Evolutionary conservation across 53 echinoderm and acorn worm species (phyloP), one percentile per base, ranked within the genome.

Genomic region (Hippasteria phrygiana): DNA sequence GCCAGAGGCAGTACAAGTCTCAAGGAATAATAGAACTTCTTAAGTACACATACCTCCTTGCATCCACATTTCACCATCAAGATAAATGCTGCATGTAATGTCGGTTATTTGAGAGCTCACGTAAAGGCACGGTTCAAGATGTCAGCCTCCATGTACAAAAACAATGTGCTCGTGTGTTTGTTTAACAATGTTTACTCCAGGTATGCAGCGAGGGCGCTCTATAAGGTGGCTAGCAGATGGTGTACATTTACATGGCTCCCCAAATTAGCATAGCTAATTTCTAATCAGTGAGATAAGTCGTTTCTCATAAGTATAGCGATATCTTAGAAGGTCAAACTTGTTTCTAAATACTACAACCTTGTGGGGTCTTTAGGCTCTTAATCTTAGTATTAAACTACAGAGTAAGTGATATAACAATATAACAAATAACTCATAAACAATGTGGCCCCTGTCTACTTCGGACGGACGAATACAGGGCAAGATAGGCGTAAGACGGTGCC

Each of bases 181-280:
- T n/a, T n/a, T n/a, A n/a, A n/a, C n/a, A n/a, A n/a, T n/a, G n/a
- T n/a, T n/a, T n/a, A n/a, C n/a, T n/a, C n/a, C n/a, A n/a, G n/a
- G n/a, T n/a, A n/a, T n/a, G n/a, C n/a, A n/a, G n/a, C n/a, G n/a
- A n/a, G n/a, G n/a, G n/a, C n/a, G n/a, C n/a, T n/a, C n/a, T n/a
- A n/a, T n/a, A n/a, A n/a, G n/a, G n/a, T n/a, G n/a, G n/a, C n/a
- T n/a, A n/a, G n/a, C n/a, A n/a, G n/a, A n/a, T n/a, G n/a, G n/a
- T n/a, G n/a, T n/a, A n/a, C n/a, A n/a, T n/a, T n/a, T n/a, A 67
- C 32, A 67, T 65, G 65, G 65, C 65, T 65, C 32, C 65, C 65
- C 22, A 65, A 65, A 65, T 65, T 65, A 65, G 65, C 65, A 65
- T 12, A 29, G 65, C 65, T 65, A 65, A 65, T 65, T 65, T 65